Percentiles rank a stretch among this genome's conserved stretches.
Evolutionary conservation across 2,797 vertebrate species (phyloP).

Genomic region (Lutra lutra): DNA sequence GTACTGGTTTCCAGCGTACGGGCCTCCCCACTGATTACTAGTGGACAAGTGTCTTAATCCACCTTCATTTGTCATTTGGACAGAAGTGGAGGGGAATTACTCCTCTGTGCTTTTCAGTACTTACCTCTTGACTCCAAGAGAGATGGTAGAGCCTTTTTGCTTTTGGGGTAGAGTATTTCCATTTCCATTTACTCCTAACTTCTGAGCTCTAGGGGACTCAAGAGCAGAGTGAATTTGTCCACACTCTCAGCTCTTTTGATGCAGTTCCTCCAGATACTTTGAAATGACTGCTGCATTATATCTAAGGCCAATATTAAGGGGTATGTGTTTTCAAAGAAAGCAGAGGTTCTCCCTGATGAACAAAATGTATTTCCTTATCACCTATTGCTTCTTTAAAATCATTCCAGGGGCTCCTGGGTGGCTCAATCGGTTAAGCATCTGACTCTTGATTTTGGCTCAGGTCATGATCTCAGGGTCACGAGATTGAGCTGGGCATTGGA

Average conservation of each 20-base stretch:
- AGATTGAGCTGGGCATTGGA: not conserved
- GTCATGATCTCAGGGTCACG: not conserved
- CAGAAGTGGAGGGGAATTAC: not conserved
- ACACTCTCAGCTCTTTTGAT: not conserved
- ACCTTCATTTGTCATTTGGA: not conserved
- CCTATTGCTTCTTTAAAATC: not conserved
- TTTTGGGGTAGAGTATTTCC: not conserved
- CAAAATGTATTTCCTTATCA: constrained; percentile 23
- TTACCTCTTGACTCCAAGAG: not conserved
- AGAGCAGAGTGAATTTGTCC: not conserved
- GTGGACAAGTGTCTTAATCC: not conserved
- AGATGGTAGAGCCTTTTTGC: not conserved
- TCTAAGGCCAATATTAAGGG: not conserved
- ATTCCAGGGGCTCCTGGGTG: not conserved
- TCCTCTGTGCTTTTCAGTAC: not conserved
- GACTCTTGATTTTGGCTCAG: not conserved
- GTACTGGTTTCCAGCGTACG: not conserved
- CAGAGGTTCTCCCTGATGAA: not conserved
- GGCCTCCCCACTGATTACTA: not conserved
- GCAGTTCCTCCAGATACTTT: not conserved
- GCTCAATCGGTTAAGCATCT: not conserved
- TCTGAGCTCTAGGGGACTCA: not conserved
- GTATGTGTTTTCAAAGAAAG: not conserved
- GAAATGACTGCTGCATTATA: not conserved
- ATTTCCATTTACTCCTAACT: not conserved